These are phyloP conservation scores for Lepidurus packardi DNA, from an alignment of 1,140 invertebrate species.

Conservation along the genomic window DNA sequence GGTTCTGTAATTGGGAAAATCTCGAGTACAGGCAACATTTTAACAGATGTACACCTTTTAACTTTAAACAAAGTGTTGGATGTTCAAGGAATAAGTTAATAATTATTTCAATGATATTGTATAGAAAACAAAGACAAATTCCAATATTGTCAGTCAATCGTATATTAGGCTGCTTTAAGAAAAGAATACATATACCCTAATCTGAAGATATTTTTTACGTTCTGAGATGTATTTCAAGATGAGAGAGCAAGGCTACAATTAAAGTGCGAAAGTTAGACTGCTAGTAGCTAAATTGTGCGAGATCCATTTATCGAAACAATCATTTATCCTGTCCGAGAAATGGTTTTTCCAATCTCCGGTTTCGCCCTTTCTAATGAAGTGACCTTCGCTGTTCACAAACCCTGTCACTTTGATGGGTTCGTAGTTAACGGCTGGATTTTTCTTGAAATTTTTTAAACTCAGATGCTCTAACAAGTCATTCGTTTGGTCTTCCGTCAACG, in stretches of 20 bases:
- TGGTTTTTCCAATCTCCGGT: conserved; percentile 38
- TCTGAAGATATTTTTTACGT: too few relatives aligned
- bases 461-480: neutral
- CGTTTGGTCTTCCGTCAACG: conserved; percentile 29
- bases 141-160: too few relatives aligned
- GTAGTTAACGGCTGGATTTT: conserved; percentile 31
- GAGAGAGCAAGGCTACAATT: neutral
- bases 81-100: too few relatives aligned
- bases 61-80: too few relatives aligned
- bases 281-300: conserved; percentile 30
- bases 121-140: too few relatives aligned
- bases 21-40: neutral
- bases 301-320: conserved; percentile 37
- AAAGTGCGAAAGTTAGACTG: conserved; percentile 17
- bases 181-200: too few relatives aligned
- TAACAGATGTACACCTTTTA: too few relatives aligned
- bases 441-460: conserved; percentile 18
- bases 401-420: neutral
- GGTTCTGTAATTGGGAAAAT: neutral
- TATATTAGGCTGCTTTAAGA: too few relatives aligned
- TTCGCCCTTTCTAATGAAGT: conserved; percentile 36
- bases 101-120: too few relatives aligned
- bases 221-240: neutral
- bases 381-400: neutral
- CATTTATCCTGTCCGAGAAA: conserved; percentile 38